Percentiles rank a stretch among this genome's conserved stretches.
phyloP scores from a whole-genome alignment of 1,140 invertebrate genomes.

The Alviniconcha marisindica region DNA sequence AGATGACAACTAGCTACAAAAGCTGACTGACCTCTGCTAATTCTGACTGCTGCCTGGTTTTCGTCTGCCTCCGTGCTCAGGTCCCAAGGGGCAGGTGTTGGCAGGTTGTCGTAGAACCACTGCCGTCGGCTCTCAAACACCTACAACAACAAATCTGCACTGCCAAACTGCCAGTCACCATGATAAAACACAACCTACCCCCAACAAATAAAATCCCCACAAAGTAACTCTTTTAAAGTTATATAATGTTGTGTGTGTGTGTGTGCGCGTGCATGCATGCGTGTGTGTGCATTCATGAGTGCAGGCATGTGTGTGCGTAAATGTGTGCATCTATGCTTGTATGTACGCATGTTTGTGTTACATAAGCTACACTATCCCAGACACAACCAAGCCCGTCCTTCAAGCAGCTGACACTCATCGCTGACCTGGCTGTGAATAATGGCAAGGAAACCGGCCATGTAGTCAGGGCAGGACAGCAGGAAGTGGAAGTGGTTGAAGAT shows the following conservation, averaged over 20 bases:
- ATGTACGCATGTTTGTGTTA: neutral
- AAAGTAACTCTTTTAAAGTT: no score
- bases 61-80: slow-evolving; percentile 38
- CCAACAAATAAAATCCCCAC: no score
- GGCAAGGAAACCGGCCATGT: slow-evolving; percentile 67
- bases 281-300: no score
- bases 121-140: slow-evolving; percentile 64
- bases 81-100: slow-evolving; percentile 35
- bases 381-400: no score
- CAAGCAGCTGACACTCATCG: no score
- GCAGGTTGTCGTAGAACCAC: slow-evolving; percentile 71
- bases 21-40: slow-evolving; percentile 35
- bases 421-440: slow-evolving; percentile 67
- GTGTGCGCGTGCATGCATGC: no score
- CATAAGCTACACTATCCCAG: neutral
- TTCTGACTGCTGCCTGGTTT: slow-evolving; percentile 24
- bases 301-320: neutral
- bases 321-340: no score
- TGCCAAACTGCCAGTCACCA: no score
- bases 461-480: slow-evolving; percentile 66
- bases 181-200: no score
- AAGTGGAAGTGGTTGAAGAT: slow-evolving; percentile 74
- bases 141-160: slow-evolving; percentile 49
- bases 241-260: no score
- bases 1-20: no score